Evolutionary conservation across 2,888 invertebrate genomes (phyloP), one percentile per base, ranked within the genome.

Genomic region (Hermaeophaga mercurialis): DNA sequence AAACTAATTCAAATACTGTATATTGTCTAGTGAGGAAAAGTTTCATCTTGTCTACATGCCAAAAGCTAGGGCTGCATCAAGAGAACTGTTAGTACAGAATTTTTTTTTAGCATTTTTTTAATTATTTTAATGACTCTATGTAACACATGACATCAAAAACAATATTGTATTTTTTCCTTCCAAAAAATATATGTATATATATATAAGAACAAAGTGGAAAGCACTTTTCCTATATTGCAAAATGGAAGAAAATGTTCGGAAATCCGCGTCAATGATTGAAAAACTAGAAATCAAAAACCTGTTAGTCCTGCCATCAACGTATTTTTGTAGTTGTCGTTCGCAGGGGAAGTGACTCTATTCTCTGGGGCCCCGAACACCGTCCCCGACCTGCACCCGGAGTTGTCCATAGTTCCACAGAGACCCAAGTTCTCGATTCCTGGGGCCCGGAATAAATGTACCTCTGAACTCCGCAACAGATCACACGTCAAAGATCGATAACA

Each of bases 201-300:
- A n/a, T n/a, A n/a, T n/a, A n/a, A n/a, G n/a, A n/a, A n/a, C n/a
- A n/a, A n/a, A n/a, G n/a, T n/a, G n/a, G n/a, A n/a, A n/a, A n/a
- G n/a, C n/a, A n/a, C n/a, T n/a, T n/a, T n/a, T n/a, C n/a, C n/a
- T n/a, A n/a, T n/a, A n/a, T n/a, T n/a, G n/a, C n/a, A n/a, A n/a
- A n/a, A n/a, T n/a, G n/a, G 14, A 26, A 45, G 47, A 15, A 47
- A 24, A 50, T 58, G 56, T 49, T 52, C 49, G 52, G 18, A 28
- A 44, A 41, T 26, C 34, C 33, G 50, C 26, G 45, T 50, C 48
- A 52, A 24, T 28, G 38, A 48, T 48, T 34, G 59, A 53, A 59
- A 62, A 59, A 63, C 55, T 59, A 59, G 57, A 63, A 59, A 61
- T 63, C 63, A 64, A 64, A 61, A 57, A 57, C 57, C 59, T 60